Evolutionary conservation across 2,113 vertebrate genomes (phyloP), one percentile per base, ranked within the genome.

Genomic region (Pluvialis apricaria): DNA sequence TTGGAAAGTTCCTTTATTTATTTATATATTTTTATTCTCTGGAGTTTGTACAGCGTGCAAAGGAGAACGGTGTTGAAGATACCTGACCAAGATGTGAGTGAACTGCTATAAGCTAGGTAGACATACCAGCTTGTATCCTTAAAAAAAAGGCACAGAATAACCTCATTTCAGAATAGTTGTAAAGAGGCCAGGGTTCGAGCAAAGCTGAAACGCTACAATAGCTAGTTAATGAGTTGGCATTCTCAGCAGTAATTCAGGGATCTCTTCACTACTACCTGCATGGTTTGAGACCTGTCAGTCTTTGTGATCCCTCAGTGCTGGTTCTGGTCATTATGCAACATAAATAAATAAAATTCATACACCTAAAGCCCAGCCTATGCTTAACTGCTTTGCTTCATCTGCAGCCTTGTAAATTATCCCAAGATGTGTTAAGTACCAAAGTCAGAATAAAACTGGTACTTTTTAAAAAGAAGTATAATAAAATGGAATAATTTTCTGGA

Each of bases 1-100:
- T 51, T 62, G 36, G 73, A 86, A 79, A 28, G 26, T 70, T 89
- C 26, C 86, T 65, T 81, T 34, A 75, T 84, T 96, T 95, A 76
- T 91, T 88, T 42, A 66, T 82, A 45, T n/a, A 21, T 25, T 71
- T 78, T 62, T 44, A 72, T 60, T 51, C 73, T 83, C 55, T 44
- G 16, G 40, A 49, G 70, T 58, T 72, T 31, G 5, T 26, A 70
- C 10, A 34, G 26, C 72, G 29, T 68, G 49, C 66, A 82, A 72
- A 88, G 54, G 18, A 76, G 17, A 11, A 45, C 0, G 4, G 10
- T 34, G 18, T 22, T 75, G 29, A 85, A 85, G 55, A 55, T 17
- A 38, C 2, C 19, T 64, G 47, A 36, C 13, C 24, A 82, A 88
- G 34, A 44, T 69, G 34, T 49, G 38, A 95, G 16, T 14, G n/a